Evolutionary conservation across 2,113 vertebrate genomes (phyloP), one percentile per base, ranked within the genome.

Genomic region (Oncorhynchus nerka): DNA sequence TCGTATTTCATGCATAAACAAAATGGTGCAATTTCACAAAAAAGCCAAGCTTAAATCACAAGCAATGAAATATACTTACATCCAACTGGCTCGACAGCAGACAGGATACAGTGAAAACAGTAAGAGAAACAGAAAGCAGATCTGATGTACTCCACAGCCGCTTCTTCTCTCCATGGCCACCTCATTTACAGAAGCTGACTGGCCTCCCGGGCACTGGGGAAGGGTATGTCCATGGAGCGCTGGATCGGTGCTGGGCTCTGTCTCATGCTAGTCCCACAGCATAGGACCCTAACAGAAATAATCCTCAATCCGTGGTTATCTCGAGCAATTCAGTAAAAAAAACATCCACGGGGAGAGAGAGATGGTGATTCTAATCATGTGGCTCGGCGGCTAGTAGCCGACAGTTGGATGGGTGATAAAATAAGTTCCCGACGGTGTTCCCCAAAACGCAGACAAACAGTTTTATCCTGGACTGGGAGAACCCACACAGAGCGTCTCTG

Each of bases 51-150:
- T 16, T 68, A 39, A 68, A 68, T 45, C 30, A 6, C 32, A 30
- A 16, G 64, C 24, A 61, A 64, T 13, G 24, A 51, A 7, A 78
- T 70, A 62, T 87, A 97, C 97, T 96, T 85, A 98, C 97, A 95
- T 95, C 97, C 97, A 99, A 87, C 90, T 94, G 85, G 92, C 94
- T 7, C 89, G 89, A 81, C 93, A 93, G 79, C 91, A 82, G 68
- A 88, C 84, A 77, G 95, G 95, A 65, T 94, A 90, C 30, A 94
- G 85, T 19, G 87, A 90, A 34, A 95, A 83, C 82, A 97, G 85
- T 74, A 87, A 83, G 28, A 95, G 89, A 49, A 90, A 91, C 85
- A 96, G 85, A 16, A 93, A 76, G 80, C 92, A 72, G 84, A 92
- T 73, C 83, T 90, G 89, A 80, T 87, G 80, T 87, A 90, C 88